These are phyloP conservation scores for Philaenus spumarius DNA, from an alignment of 1,140 invertebrate species.

Conservation along the genomic window DNA sequence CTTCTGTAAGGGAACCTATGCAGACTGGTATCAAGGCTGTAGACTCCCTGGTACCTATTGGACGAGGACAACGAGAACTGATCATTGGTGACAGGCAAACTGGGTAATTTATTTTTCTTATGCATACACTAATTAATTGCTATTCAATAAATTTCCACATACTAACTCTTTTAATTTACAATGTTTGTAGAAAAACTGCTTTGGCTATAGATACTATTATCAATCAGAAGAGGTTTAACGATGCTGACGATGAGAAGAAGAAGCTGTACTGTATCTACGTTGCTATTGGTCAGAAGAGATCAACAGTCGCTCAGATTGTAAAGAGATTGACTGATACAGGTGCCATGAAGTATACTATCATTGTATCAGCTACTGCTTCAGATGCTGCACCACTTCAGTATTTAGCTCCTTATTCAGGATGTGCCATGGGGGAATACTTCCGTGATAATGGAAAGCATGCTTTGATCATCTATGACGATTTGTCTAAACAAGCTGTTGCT, in stretches of 20 bases:
- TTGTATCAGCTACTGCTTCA: conserved; percentile 24
- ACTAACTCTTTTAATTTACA: too few relatives aligned
- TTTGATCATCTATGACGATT: conserved; percentile 29
- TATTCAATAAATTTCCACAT: too few relatives aligned
- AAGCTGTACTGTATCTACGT: conserved; percentile 29
- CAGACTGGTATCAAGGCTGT: conserved; percentile 28
- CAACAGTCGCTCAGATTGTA: conserved; percentile 25
- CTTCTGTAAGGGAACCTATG: conserved; percentile 20
- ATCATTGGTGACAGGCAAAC: conserved; percentile 33
- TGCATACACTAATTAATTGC: too few relatives aligned
- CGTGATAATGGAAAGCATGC: conserved; percentile 23
- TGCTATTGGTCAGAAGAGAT: conserved; percentile 31
- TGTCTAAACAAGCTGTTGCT: conserved; percentile 26
- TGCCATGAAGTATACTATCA: conserved; percentile 24
- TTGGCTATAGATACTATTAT: conserved; percentile 30
- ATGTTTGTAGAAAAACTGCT: conserved; percentile 31
- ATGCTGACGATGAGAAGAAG: neutral
- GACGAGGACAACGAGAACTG: conserved; percentile 29
- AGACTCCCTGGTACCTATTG: conserved; percentile 29
- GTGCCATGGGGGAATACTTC: conserved; percentile 28
- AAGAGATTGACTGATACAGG: conserved; percentile 11
- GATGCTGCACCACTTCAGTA: conserved; percentile 26
- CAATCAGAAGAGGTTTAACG: conserved; percentile 22
- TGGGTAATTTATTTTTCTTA: too few relatives aligned
- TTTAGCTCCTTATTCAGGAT: conserved; percentile 27